Conservation (phyloP, 1,140 invertebrate genomes). For the Wiebesia pumilae region DNA sequence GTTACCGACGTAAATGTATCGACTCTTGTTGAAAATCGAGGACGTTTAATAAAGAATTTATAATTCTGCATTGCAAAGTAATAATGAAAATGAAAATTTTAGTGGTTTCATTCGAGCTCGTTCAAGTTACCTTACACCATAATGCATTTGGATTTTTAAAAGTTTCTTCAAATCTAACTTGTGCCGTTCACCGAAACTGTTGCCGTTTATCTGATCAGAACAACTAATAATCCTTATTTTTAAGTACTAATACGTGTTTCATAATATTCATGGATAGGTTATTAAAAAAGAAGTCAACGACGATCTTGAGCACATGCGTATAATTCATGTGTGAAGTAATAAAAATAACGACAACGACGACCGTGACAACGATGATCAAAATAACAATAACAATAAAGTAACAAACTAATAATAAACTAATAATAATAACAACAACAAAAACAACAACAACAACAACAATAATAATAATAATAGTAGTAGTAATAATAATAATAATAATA, state of each 20-base stretch:
- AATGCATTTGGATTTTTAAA: neutral
- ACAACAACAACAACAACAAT: neutral
- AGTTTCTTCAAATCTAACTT: too few relatives aligned
- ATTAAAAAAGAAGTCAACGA: too few relatives aligned
- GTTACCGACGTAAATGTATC: neutral
- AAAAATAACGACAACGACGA: too few relatives aligned
- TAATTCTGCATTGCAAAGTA: neutral
- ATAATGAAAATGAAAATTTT: neutral
- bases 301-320: too few relatives aligned
- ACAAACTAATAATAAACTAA: neutral
- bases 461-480: slow-evolving; percentile 6
- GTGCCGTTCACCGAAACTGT: too few relatives aligned
- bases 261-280: too few relatives aligned
- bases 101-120: neutral
- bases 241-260: too few relatives aligned
- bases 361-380: too few relatives aligned
- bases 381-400: neutral
- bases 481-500: neutral
- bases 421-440: neutral
- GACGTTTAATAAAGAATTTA: neutral
- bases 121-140: neutral
- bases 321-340: too few relatives aligned
- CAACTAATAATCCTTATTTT: neutral
- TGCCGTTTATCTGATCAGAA: neutral
- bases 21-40: neutral